Conservation (phyloP, 2,888 invertebrate species). For the Mesochorus sp. region DNA sequence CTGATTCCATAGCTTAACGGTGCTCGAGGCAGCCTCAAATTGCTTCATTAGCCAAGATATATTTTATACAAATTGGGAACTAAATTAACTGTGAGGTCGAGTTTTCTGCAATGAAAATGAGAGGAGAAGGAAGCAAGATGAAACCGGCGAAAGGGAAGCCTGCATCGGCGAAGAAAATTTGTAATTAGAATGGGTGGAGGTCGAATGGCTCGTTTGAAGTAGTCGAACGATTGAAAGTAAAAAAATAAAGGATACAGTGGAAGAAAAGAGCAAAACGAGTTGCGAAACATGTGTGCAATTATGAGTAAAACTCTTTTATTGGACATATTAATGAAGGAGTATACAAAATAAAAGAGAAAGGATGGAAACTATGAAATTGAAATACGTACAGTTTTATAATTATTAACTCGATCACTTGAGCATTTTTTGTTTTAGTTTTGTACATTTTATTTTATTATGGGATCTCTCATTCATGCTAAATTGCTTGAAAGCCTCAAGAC, state of each 20-base stretch:
- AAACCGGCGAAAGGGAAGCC: constrained; percentile 20
- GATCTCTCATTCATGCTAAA: constrained; percentile 22
- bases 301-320: neutral
- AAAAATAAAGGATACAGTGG: constrained; percentile 30
- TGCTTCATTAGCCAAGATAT: constrained; percentile 81
- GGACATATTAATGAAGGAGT: neutral
- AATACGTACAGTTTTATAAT: constrained; percentile 69
- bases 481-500: constrained; percentile 43
- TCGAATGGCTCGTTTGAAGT: constrained; percentile 50
- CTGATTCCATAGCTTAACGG: constrained; percentile 79
- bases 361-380: constrained; percentile 28
- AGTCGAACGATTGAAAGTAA: constrained; percentile 54
- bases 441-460: constrained; percentile 65
- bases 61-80: constrained; percentile 81
- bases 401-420: constrained; percentile 71
- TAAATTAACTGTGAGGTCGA: constrained; percentile 73
- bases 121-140: constrained; percentile 17
- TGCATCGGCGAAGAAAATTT: constrained; percentile 62
- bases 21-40: constrained; percentile 80
- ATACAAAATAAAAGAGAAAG: constrained; percentile 1
- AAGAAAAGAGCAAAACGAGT: constrained; percentile 22
- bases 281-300: constrained; percentile 16
- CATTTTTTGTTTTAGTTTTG: constrained; percentile 63
- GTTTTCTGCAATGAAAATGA: constrained; percentile 53
- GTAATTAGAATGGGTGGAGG: constrained; percentile 63